Conservation (phyloP, 2,888 invertebrate species). For the Dromius quadrimaculatus region DNA sequence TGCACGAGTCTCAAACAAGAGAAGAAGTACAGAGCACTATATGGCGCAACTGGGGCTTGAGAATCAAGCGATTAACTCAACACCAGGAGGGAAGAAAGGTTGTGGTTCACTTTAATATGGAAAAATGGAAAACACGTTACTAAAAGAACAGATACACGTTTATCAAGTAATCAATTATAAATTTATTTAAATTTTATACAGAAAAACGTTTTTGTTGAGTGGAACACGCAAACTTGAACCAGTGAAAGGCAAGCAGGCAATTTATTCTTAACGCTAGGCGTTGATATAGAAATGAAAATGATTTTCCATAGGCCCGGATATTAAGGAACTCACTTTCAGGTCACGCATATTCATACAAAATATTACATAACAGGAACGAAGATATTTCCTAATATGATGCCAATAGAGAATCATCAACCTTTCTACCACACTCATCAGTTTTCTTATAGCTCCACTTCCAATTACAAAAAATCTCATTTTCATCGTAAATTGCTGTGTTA, state of each 20-base stretch:
- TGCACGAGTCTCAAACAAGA: neutral
- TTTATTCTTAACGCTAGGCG: slow-evolving; percentile 40
- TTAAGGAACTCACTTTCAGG: slow-evolving; percentile 29
- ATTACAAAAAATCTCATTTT: slow-evolving; percentile 29
- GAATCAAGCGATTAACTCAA: slow-evolving; percentile 33
- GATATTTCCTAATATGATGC: slow-evolving; percentile 39
- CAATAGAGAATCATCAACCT: neutral
- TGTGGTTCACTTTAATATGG: slow-evolving; percentile 16
- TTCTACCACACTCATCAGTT: neutral
- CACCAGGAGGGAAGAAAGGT: slow-evolving; percentile 19
- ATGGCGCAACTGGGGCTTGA: neutral
- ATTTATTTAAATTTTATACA: slow-evolving; percentile 44
- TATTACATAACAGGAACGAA: slow-evolving; percentile 31
- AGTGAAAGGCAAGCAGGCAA: slow-evolving; percentile 40
- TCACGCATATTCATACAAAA: slow-evolving; percentile 45
- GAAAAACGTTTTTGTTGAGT: slow-evolving; percentile 40
- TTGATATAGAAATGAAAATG: slow-evolving; percentile 48
- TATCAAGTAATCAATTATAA: slow-evolving; percentile 48
- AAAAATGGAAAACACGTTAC: slow-evolving; percentile 40
- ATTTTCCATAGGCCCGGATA: slow-evolving; percentile 47
- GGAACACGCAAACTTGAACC: slow-evolving; percentile 32
- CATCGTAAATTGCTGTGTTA: neutral
- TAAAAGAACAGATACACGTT: slow-evolving; percentile 38
- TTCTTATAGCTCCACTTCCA: neutral
- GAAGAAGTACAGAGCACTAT: slow-evolving; percentile 8